A percentile compares a stretch with the other conserved stretches of the same genome.
Evolutionary conservation across 1,140 invertebrate species (phyloP).

Genomic region (Zaprionus africanus): DNA sequence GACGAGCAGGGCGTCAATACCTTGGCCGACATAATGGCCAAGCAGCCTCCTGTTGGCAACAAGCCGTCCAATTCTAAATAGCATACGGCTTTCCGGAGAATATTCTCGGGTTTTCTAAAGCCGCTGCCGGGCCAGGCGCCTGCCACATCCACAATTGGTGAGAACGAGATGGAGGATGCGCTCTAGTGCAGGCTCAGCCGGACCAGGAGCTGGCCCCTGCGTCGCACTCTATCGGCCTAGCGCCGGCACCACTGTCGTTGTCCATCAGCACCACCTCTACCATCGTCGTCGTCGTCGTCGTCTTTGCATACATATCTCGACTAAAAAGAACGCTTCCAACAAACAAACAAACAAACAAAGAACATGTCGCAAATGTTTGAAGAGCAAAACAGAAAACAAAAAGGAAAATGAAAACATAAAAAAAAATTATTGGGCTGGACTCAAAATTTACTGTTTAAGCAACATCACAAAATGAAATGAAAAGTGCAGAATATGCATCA

Average conservation of each 20-base stretch:
- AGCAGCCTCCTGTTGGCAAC: constrained; percentile 73
- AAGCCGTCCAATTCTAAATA: constrained; percentile 78
- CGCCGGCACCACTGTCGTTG: constrained; percentile 19
- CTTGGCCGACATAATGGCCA: constrained; percentile 87
- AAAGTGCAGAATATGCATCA: constrained; percentile 42
- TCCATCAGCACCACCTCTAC: not conserved
- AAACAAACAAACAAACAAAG: constrained; percentile 17
- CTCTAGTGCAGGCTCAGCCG: constrained; percentile 70
- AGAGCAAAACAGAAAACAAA: constrained; percentile 50
- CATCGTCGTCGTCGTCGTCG: constrained; percentile 10
- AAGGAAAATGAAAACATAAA: constrained; percentile 41
- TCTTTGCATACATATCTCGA: constrained; percentile 52
- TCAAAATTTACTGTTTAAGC: constrained; percentile 80
- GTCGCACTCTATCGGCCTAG: constrained; percentile 69
- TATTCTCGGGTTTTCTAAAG: constrained; percentile 80
- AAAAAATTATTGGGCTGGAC: constrained; percentile 81
- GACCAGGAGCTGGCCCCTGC: constrained; percentile 45
- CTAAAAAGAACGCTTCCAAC: constrained; percentile 49
- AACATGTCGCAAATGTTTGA: constrained; percentile 60
- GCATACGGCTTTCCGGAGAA: constrained; percentile 81
- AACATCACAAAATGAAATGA: constrained; percentile 57
- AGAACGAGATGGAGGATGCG: constrained; percentile 77
- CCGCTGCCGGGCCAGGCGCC: constrained; percentile 76
- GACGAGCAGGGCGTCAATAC: constrained; percentile 90
- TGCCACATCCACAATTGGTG: constrained; percentile 77